Conservation (phyloP, 2,797 vertebrate genomes). For the Dipus sagitta region DNA sequence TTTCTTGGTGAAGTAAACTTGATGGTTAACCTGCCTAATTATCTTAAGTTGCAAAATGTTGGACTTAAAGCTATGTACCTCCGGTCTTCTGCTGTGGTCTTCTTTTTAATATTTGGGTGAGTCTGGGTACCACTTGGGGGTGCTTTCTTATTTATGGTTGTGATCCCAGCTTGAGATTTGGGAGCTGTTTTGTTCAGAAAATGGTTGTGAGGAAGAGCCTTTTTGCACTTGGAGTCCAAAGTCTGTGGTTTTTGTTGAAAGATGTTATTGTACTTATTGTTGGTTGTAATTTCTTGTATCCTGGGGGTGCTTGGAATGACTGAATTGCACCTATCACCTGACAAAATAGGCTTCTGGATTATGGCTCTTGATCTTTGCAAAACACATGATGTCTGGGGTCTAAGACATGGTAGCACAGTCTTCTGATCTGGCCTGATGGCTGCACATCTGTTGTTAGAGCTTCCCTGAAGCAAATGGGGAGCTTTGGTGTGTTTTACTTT, state of each 20-base stretch:
- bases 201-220: not conserved
- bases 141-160: not conserved
- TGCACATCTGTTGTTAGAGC: not conserved
- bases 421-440: not conserved
- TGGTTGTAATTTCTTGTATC: not conserved
- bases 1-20: not conserved
- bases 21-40: not conserved
- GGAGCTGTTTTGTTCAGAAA: slow-evolving; percentile 20
- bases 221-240: not conserved
- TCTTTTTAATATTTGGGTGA: slow-evolving; percentile 21
- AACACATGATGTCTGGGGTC: slow-evolving; percentile 10
- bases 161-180: not conserved
- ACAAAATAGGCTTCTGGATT: not conserved
- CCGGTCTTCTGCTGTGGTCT: slow-evolving; percentile 69
- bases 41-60: not conserved
- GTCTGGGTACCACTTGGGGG: not conserved
- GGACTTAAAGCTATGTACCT: slow-evolving; percentile 81
- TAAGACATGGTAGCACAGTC: not conserved
- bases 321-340: rapidly evolving
- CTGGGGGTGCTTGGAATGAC: not conserved
- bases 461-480: rapidly evolving
- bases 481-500: not conserved
- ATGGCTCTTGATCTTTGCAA: slow-evolving; percentile 15
- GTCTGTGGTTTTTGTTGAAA: not conserved
- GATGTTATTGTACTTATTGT: rapidly evolving